Conservation (phyloP, 2,113 vertebrate genomes). For the Chaenogobius annularis region DNA sequence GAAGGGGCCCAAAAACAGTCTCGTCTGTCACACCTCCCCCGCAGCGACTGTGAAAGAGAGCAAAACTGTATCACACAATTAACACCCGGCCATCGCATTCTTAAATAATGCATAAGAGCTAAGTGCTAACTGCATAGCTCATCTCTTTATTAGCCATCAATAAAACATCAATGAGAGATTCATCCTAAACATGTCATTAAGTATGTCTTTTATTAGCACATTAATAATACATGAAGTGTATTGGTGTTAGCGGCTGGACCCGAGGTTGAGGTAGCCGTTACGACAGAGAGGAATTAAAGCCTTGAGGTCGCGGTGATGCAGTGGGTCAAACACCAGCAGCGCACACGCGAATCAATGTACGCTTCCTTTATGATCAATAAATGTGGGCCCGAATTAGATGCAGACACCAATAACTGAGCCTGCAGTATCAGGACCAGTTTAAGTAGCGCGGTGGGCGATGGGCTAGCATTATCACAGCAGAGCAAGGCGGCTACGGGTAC, state of each 20-base stretch:
- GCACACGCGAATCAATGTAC: slow-evolving; percentile 56
- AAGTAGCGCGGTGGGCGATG: too few relatives aligned
- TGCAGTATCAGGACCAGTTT: not conserved
- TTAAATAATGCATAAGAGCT: slow-evolving; percentile 52
- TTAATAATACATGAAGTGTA: slow-evolving; percentile 50
- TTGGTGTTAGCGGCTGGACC: slow-evolving; percentile 27
- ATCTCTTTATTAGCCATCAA: slow-evolving; percentile 39
- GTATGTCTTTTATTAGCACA: slow-evolving; percentile 22
- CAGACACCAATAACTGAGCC: slow-evolving; percentile 32
- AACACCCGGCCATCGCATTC: slow-evolving; percentile 16
- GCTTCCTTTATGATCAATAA: slow-evolving; percentile 64
- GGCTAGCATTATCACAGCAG: too few relatives aligned
- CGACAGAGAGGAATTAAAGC: slow-evolving; percentile 30
- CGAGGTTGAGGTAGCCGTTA: slow-evolving; percentile 4
- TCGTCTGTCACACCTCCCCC: slow-evolving; percentile 26
- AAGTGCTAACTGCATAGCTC: slow-evolving; percentile 13
- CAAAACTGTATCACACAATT: slow-evolving; percentile 15
- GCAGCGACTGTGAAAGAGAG: slow-evolving; percentile 14
- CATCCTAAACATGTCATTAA: slow-evolving; percentile 13
- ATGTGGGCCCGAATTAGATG: slow-evolving; percentile 35
- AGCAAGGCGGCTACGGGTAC: too few relatives aligned
- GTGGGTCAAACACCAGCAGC: slow-evolving; percentile 38
- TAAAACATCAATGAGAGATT: slow-evolving; percentile 45
- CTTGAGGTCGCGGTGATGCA: slow-evolving; percentile 33
- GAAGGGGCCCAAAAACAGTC: slow-evolving; percentile 12